These are phyloP conservation scores for Pipistrellus nathusii DNA, from an alignment of 2,797 vertebrate species.

Conservation along the genomic window DNA sequence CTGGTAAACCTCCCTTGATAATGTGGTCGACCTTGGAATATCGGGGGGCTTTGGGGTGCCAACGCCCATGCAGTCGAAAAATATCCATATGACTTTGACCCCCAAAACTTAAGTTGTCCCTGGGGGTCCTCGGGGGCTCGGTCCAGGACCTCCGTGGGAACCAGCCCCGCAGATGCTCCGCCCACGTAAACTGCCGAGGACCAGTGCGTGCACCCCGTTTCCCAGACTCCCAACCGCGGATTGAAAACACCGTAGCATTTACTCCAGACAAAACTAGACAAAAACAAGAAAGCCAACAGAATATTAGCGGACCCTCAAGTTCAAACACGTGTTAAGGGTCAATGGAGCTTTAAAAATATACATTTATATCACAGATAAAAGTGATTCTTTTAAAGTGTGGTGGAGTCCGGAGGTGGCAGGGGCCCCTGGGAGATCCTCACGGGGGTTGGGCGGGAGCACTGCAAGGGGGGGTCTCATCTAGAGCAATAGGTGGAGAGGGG, in stretches of 20 bases:
- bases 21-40: too few species aligned
- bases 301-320: not conserved
- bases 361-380: not conserved
- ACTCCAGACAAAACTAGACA: not conserved
- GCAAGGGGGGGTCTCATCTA: not conserved
- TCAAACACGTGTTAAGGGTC: not conserved
- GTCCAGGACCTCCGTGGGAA: not conserved
- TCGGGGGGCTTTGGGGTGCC: not conserved
- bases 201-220: too few species aligned
- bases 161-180: not conserved
- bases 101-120: not conserved
- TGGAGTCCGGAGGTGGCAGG: not conserved
- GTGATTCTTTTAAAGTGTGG: not conserved
- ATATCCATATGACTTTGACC: not conserved
- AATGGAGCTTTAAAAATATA: not conserved
- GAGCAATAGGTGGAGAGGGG: not conserved
- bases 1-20: not conserved
- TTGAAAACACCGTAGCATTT: not conserved
- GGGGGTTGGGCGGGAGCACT: too few species aligned
- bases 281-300: not conserved
- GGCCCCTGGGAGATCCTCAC: not conserved
- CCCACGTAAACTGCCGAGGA: not conserved
- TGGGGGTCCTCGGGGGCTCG: not conserved
- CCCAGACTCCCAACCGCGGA: not conserved
- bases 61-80: not conserved